Evolutionary conservation across 2,113 vertebrate genomes (phyloP).

Genomic region (Noctilio leporinus): DNA sequence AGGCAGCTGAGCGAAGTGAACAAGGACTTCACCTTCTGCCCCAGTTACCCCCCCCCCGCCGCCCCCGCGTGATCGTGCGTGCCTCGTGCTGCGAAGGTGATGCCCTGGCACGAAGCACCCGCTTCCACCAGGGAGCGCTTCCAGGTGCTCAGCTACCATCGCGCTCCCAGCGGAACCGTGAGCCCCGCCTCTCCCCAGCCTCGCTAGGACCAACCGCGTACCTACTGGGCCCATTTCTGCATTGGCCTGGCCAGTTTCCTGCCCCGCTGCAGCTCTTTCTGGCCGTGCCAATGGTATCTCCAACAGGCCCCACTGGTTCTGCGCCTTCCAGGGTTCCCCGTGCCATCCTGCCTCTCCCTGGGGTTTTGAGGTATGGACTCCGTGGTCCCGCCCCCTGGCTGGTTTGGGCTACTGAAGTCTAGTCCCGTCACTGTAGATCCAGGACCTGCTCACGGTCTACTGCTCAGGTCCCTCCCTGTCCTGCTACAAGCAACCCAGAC

Average conservation of each 20-base stretch:
- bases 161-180: slow-evolving; percentile 81
- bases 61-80: slow-evolving; percentile 78
- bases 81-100: slow-evolving; percentile 76
- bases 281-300: background rate
- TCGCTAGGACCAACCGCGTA: background rate
- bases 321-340: rapidly evolving
- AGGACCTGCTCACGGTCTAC: background rate
- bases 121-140: slow-evolving; percentile 86
- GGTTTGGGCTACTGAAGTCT: background rate
- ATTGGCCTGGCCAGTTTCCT: rapidly evolving
- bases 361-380: rapidly evolving
- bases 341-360: background rate
- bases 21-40: slow-evolving; percentile 79
- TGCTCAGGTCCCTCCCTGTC: rapidly evolving
- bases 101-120: slow-evolving; percentile 74
- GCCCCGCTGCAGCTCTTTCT: rapidly evolving
- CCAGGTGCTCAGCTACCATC: slow-evolving; percentile 86
- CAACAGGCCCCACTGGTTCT: no score
- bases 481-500: background rate
- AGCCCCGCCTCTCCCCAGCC: slow-evolving; percentile 30
- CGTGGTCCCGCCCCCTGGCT: background rate
- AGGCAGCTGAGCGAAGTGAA: slow-evolving; percentile 87
- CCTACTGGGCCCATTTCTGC: background rate
- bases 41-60: slow-evolving; percentile 83
- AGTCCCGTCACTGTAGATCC: background rate